Base-by-base conservation (phyloP, 1,140 invertebrate species). In the Lerema accius region DNA sequence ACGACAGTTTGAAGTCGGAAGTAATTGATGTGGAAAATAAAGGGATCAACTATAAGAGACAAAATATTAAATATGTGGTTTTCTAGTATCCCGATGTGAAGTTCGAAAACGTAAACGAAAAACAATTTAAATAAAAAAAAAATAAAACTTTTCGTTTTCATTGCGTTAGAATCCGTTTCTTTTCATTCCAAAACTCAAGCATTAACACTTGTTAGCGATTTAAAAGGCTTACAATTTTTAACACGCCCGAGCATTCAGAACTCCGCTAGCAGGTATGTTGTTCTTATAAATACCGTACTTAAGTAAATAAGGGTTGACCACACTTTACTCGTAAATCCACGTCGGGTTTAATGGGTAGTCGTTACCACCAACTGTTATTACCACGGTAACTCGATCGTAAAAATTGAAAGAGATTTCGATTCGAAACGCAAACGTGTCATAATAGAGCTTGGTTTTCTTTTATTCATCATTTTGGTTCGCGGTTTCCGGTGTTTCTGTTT, bases 221-320 rank as follows among this genome's bases (percentile, higher is more conserved):
- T 19, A 45, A n/a, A 19, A 23, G n/a, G n/a, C 28, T 32, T 46
- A 46, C 43, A 26, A 28, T 28, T 48, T 9, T 9, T 26, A 28
- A 7, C 19, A 0, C 23, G n/a, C 19, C 10, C n/a, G 10, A 4
- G 17, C 10, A 56, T 23, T 43, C 40, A 43, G 14, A 17, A 26
- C 50, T 55, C 19, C 11, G 1, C 16, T 3, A 13, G 10, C 53
- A 56, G 53, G 40, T 56, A 56, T 32, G 28, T 32, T 32, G 53
- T 56, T 56, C 23, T 56, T 56, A 56, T 56, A 32, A 56, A 56
- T 56, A 40, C 53, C 19, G 40, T 42, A 56, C 19, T 56, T 56
- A 56, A 56, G 40, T 56, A 56, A 56, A 56, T 56, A 56, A 56
- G 53, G 53, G 53, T 43, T 56, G 53, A 56, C 53, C 53, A 32